These are phyloP conservation scores for Lydus trimaculatus DNA, from an alignment of 2,888 invertebrate genomes.

Conservation along the genomic window DNA sequence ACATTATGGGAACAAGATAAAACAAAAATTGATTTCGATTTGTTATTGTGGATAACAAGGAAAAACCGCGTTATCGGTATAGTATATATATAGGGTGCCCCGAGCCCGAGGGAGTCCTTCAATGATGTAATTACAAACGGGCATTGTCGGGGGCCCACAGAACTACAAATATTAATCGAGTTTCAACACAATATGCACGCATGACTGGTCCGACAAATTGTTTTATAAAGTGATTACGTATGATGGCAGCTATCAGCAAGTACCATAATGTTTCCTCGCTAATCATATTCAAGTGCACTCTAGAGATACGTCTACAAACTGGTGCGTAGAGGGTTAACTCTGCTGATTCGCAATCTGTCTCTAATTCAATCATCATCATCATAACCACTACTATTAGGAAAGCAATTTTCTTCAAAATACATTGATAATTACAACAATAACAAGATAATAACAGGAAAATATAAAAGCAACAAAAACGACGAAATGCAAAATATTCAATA, in stretches of 20 bases:
- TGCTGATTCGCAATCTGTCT: slow-evolving; percentile 8
- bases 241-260: slow-evolving; percentile 61
- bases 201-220: slow-evolving; percentile 78
- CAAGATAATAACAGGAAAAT: neutral
- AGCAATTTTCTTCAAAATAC: neutral
- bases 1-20: neutral
- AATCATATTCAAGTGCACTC: slow-evolving; percentile 53
- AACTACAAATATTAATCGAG: slow-evolving; percentile 62
- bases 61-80: slow-evolving; percentile 7
- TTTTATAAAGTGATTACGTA: slow-evolving; percentile 82
- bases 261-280: slow-evolving; percentile 52
- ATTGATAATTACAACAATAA: neutral
- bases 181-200: slow-evolving; percentile 67
- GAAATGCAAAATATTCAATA: slow-evolving; percentile 1
- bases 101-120: slow-evolving; percentile 15
- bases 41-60: slow-evolving; percentile 3
- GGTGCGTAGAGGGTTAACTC: slow-evolving; percentile 30
- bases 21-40: neutral
- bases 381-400: neutral
- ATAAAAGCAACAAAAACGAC: neutral
- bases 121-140: slow-evolving; percentile 44
- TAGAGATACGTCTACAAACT: slow-evolving; percentile 44
- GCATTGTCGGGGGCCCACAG: slow-evolving; percentile 48
- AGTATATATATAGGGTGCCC: neutral
- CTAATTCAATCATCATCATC: slow-evolving; percentile 6